These are phyloP conservation scores for Microcebus murinus DNA, from an alignment of 2,113 vertebrate species.

Conservation along the genomic window DNA sequence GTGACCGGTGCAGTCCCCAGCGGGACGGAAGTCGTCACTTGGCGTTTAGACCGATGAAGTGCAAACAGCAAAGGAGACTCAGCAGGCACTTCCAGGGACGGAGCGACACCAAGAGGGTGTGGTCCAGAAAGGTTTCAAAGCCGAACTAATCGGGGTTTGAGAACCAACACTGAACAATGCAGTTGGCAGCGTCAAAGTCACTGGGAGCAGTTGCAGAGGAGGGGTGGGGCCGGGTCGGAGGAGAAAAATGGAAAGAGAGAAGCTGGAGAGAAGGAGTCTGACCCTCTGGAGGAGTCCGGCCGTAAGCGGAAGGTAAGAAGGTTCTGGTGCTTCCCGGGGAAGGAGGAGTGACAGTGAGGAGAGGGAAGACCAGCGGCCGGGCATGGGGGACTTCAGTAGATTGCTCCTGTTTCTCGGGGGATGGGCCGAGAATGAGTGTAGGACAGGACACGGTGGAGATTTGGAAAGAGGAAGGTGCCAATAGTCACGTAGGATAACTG, in stretches of 20 bases:
- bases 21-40: fast-evolving
- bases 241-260: neutral
- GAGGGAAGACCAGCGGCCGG: fast-evolving
- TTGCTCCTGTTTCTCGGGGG: neutral
- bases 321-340: neutral
- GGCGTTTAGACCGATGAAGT: neutral
- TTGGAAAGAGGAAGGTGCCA: neutral
- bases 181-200: fast-evolving
- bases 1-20: neutral
- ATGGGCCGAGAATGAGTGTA: fast-evolving
- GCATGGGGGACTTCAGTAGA: fast-evolving
- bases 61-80: neutral
- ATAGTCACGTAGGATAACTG: fast-evolving
- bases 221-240: neutral
- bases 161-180: fast-evolving
- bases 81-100: fast-evolving
- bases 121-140: neutral
- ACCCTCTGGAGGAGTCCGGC: too few species aligned
- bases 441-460: neutral
- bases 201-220: neutral
- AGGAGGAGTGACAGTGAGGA: neutral
- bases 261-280: too few species aligned
- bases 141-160: fast-evolving
- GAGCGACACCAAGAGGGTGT: fast-evolving
- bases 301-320: neutral